A percentile compares a stretch with the other conserved stretches of the same genome.
Conservation (phyloP, 2,888 invertebrate genomes). For the Mythimna vitellina region DNA sequence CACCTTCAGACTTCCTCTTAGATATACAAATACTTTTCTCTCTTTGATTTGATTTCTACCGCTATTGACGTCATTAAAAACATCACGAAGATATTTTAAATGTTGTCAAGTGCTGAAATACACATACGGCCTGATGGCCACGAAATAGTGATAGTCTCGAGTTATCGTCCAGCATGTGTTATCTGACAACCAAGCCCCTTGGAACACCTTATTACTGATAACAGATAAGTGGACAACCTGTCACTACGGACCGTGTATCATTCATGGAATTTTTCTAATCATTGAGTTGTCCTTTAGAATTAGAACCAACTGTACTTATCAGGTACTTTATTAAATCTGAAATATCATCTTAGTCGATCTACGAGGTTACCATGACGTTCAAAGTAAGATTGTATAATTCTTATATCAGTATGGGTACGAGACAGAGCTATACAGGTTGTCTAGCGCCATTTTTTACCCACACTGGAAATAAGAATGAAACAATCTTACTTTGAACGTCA, state of each 20-base stretch:
- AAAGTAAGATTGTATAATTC: too few relatives aligned
- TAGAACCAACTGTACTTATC: neutral
- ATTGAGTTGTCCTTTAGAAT: slow-evolving; percentile 9
- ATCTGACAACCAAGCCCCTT: slow-evolving; percentile 42
- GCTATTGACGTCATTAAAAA: neutral
- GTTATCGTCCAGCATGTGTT: slow-evolving; percentile 24
- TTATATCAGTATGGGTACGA: too few relatives aligned
- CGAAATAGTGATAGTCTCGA: neutral
- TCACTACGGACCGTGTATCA: slow-evolving; percentile 1
- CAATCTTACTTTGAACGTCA: too few relatives aligned
- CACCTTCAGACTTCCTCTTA: too few relatives aligned
- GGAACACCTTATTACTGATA: too few relatives aligned
- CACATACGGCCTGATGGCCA: neutral
- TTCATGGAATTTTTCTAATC: slow-evolving; percentile 25
- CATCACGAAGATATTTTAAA: neutral
- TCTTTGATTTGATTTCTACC: too few relatives aligned
- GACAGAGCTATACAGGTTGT: too few relatives aligned
- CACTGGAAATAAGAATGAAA: too few relatives aligned
- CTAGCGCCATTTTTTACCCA: too few relatives aligned
- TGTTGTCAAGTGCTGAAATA: slow-evolving; percentile 1
- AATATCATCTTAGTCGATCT: neutral
- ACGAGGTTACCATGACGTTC: too few relatives aligned
- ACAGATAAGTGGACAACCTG: slow-evolving; percentile 27
- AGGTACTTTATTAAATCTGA: neutral
- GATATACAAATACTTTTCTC: too few relatives aligned